Evolutionary conservation across 2,888 invertebrate species (phyloP).

Genomic region (Cabera pusaria): DNA sequence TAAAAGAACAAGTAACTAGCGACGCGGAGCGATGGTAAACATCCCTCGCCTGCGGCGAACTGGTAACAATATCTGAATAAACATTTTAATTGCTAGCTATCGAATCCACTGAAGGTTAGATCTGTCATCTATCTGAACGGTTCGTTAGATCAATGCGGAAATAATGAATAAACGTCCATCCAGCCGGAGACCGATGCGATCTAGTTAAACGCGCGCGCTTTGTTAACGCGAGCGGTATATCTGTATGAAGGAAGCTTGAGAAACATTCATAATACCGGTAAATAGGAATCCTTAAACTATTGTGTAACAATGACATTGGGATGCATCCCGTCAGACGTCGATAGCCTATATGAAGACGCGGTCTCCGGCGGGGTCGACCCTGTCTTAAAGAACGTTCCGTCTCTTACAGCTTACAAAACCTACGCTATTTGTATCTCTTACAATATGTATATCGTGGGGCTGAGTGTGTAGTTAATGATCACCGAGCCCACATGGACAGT

Average conservation of each 20-base stretch:
- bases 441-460: constrained; percentile 30
- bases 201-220: not conserved
- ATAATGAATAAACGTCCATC: constrained; percentile 6
- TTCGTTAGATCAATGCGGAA: constrained; percentile 24
- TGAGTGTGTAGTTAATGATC: constrained; percentile 31
- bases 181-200: too few species aligned
- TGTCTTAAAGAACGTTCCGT: too few species aligned
- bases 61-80: constrained; percentile 74
- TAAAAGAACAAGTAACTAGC: constrained; percentile 65
- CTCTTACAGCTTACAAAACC: constrained; percentile 34
- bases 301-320: constrained; percentile 11
- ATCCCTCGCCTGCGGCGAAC: constrained; percentile 75
- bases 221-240: not conserved
- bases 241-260: constrained; percentile 14
- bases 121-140: constrained; percentile 30
- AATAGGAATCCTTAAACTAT: constrained; percentile 8
- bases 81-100: constrained; percentile 42
- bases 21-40: constrained; percentile 65
- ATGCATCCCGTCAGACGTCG: too few species aligned
- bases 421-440: constrained; percentile 34
- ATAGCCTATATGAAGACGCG: too few species aligned
- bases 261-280: constrained; percentile 19
- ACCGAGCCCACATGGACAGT: constrained; percentile 35
- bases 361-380: too few species aligned
- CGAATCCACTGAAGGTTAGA: constrained; percentile 36